A percentile compares a stretch with the other conserved stretches of the same genome.
Conservation (phyloP, 2,113 vertebrate genomes). For the Pseudois nayaur region DNA sequence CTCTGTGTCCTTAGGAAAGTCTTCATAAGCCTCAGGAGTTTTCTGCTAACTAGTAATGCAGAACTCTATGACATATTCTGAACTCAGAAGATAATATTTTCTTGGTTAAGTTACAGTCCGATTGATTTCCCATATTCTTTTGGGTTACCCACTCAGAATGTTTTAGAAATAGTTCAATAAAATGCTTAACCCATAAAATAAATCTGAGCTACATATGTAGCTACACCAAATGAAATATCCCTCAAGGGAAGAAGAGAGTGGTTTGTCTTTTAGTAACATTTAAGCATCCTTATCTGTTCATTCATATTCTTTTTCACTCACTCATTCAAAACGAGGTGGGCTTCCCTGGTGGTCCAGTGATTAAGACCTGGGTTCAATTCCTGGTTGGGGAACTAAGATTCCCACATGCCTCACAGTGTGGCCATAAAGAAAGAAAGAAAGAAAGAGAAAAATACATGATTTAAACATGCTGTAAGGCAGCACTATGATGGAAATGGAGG, state of each 20-base stretch:
- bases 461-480: background rate
- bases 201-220: background rate
- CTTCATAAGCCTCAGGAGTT: background rate
- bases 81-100: background rate
- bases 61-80: background rate
- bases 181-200: background rate
- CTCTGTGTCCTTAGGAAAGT: background rate
- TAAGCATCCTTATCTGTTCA: background rate
- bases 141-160: background rate
- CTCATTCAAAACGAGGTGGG: background rate
- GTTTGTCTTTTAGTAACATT: background rate
- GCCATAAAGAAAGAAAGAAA: background rate
- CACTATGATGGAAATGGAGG: background rate
- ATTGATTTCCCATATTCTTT: background rate
- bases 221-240: background rate
- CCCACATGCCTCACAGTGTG: background rate
- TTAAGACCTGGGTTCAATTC: background rate
- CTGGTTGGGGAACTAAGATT: background rate
- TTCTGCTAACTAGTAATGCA: background rate
- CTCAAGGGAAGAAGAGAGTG: background rate
- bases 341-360: background rate
- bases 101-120: background rate
- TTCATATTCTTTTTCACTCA: background rate
- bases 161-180: slow-evolving; percentile 4
- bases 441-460: background rate